phyloP scores from a whole-genome alignment of 2,797 vertebrate genomes.

The Novumbra hubbsi region DNA sequence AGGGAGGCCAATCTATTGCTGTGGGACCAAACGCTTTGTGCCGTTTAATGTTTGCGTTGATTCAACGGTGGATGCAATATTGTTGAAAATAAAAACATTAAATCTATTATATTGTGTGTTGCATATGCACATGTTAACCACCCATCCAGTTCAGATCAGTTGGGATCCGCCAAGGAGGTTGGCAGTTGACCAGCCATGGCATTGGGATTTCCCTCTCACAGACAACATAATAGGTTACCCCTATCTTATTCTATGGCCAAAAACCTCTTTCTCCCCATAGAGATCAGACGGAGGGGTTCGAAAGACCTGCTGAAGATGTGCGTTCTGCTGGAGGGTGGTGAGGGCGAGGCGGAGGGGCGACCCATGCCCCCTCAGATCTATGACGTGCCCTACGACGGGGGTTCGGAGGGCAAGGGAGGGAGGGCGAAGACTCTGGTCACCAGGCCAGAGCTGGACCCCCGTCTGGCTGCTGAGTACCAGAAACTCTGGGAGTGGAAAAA shows the following conservation, averaged over 20 bases:
- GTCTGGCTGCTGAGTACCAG: conserved; percentile 84
- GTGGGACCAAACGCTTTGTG: background rate
- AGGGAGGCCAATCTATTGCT: too few relatives aligned
- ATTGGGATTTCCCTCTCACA: too few relatives aligned
- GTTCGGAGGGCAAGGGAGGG: conserved; percentile 50
- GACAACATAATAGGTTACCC: too few relatives aligned
- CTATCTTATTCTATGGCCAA: background rate
- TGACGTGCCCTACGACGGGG: conserved; percentile 82
- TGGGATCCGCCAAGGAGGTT: too few relatives aligned
- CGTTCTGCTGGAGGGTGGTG: conserved; percentile 72
- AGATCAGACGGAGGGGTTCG: conserved; percentile 89
- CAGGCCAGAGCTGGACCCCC: conserved; percentile 79
- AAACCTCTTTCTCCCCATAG: conserved; percentile 56
- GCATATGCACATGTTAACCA: too few relatives aligned
- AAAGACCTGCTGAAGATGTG: conserved; percentile 89
- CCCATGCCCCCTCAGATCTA: conserved; percentile 77
- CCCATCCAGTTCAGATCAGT: too few relatives aligned
- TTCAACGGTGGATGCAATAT: background rate
- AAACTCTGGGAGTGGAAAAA: conserved; percentile 97
- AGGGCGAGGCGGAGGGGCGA: conserved; percentile 51
- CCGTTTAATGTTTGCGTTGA: background rate
- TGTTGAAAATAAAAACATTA: background rate
- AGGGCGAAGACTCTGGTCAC: conserved; percentile 50
- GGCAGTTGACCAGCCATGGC: too few relatives aligned
- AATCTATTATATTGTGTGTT: too few relatives aligned